Conservation (phyloP, 2,797 vertebrate species). For the Poeciliopsis turneri region DNA sequence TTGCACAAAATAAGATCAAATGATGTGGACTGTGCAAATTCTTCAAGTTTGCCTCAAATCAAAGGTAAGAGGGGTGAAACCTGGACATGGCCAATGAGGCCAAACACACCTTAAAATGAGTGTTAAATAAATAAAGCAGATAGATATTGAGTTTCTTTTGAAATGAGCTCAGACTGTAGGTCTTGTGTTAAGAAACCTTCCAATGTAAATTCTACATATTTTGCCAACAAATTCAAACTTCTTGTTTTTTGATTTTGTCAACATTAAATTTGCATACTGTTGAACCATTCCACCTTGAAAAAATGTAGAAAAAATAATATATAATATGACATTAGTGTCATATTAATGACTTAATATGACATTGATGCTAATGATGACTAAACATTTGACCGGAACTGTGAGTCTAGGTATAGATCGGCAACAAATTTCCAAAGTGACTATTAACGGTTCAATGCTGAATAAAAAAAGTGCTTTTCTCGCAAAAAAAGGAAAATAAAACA, state of each 20-base stretch:
- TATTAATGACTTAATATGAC: background rate
- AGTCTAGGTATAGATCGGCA: too few species aligned
- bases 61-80: background rate
- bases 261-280: background rate
- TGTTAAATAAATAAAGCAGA: background rate
- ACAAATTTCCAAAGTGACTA: background rate
- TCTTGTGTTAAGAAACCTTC: background rate
- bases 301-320: too few species aligned
- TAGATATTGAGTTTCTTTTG: background rate
- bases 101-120: background rate
- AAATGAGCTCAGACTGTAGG: background rate
- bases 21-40: background rate
- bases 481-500: conserved; percentile 54
- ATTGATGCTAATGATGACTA: background rate
- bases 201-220: background rate
- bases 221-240: background rate
- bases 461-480: conserved; percentile 24
- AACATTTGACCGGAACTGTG: background rate
- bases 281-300: background rate
- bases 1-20: background rate
- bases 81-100: background rate
- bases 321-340: too few species aligned
- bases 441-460: conserved; percentile 31
- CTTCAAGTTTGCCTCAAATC: background rate
- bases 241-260: background rate